Evolutionary conservation across 2,797 vertebrate genomes (phyloP).

Genomic region (Pachyuromys duprasi): DNA sequence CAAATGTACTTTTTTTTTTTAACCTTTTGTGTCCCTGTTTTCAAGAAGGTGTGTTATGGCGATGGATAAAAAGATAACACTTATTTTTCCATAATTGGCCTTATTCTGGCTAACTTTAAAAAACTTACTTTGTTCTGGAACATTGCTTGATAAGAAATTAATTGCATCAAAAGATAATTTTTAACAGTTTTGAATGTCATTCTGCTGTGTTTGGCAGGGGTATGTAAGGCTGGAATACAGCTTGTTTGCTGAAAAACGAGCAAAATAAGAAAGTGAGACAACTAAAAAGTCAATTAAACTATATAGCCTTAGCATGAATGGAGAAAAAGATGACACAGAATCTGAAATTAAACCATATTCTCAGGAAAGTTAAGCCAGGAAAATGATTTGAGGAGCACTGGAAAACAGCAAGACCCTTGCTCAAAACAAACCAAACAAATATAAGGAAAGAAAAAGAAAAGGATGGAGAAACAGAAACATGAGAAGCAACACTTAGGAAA

Average conservation of each 20-base stretch:
- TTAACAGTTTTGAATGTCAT: background rate
- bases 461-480: fast-evolving
- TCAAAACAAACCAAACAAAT: background rate
- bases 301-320: background rate
- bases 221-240: background rate
- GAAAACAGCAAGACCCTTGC: background rate
- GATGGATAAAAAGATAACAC: background rate
- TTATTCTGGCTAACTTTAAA: background rate
- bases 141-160: background rate
- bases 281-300: background rate
- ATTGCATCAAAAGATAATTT: background rate
- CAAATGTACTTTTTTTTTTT: background rate
- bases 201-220: background rate
- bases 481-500: background rate
- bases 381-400: background rate
- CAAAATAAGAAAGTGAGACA: background rate
- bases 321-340: background rate
- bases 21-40: background rate
- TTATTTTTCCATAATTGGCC: background rate
- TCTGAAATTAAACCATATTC: background rate
- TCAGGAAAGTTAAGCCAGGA: background rate
- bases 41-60: background rate
- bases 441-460: background rate
- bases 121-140: background rate
- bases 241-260: background rate